phyloP scores from a whole-genome alignment of 2,113 vertebrate genomes.

The Macrotis lagotis region DNA sequence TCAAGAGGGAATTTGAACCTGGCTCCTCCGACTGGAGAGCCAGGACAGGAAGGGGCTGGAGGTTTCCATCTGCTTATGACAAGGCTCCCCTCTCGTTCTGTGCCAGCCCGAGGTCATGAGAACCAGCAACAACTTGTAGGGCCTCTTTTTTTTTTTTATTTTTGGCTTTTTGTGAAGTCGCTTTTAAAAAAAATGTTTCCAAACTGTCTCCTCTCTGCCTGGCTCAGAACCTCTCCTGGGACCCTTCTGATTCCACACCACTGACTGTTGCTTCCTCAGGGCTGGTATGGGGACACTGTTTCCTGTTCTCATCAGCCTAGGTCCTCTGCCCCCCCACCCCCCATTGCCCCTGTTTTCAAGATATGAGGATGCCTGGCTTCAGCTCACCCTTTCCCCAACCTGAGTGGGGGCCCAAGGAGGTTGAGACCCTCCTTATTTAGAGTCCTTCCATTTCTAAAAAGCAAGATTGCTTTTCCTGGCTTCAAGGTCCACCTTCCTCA shows the following conservation, averaged over 20 bases:
- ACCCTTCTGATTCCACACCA: not conserved
- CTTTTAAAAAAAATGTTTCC: not conserved
- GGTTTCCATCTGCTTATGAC: not conserved
- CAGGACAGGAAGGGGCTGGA: constrained; percentile 18
- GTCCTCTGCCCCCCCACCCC: no score
- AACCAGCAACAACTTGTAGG: not conserved
- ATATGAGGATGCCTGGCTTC: not conserved
- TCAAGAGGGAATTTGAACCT: not conserved
- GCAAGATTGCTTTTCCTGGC: not conserved
- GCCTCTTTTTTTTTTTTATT: not conserved
- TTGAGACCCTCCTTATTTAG: not conserved
- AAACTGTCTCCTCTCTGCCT: not conserved
- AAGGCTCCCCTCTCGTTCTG: not conserved
- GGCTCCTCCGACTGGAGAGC: not conserved
- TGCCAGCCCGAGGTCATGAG: not conserved
- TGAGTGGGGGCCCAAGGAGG: not conserved
- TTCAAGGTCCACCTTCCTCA: not conserved
- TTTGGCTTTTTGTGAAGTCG: constrained; percentile 31
- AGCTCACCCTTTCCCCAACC: not conserved
- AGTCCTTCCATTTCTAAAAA: no score
- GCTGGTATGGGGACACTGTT: not conserved
- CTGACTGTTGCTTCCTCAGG: constrained; percentile 3
- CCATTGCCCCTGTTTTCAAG: not conserved
- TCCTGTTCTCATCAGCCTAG: not conserved
- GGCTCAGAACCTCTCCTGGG: not conserved